Evolutionary conservation across 2,888 invertebrate genomes (phyloP).

Genomic region (Entomobrya proxima): DNA sequence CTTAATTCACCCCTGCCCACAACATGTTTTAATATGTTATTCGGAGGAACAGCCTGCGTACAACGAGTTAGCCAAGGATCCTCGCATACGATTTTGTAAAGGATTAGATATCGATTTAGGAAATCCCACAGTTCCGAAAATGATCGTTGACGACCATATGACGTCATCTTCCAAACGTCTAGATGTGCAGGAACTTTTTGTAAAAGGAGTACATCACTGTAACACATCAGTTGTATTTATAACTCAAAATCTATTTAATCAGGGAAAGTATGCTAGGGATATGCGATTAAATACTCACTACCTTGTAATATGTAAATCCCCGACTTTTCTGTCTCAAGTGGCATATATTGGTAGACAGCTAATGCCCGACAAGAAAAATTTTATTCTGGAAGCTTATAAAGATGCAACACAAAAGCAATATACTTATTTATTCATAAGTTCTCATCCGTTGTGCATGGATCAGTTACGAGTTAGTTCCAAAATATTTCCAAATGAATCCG

Average conservation of each 20-base stretch:
- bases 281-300: conserved; percentile 60
- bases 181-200: conserved; percentile 51
- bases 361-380: conserved; percentile 19
- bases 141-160: conserved; percentile 58
- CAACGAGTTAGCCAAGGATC: background rate
- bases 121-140: background rate
- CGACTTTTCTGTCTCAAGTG: conserved; percentile 62
- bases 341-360: conserved; percentile 28
- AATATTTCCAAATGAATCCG: conserved; percentile 49
- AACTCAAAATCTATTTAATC: conserved; percentile 58
- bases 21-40: conserved; percentile 8
- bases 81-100: background rate
- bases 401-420: conserved; percentile 58
- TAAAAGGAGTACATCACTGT: conserved; percentile 52
- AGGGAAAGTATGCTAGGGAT: conserved; percentile 55
- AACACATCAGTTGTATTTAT: conserved; percentile 41
- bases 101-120: conserved; percentile 23
- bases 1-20: background rate
- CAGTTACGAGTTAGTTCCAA: conserved; percentile 43
- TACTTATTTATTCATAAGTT: conserved; percentile 61
- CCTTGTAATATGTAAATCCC: conserved; percentile 53
- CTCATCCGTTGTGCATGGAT: conserved; percentile 62
- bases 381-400: conserved; percentile 60
- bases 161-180: background rate
- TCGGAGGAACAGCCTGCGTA: conserved; percentile 32